Percentiles rank a stretch among this genome's conserved stretches.
Conservation (phyloP, 1,140 invertebrate genomes). For the Plutomurus gul region DNA sequence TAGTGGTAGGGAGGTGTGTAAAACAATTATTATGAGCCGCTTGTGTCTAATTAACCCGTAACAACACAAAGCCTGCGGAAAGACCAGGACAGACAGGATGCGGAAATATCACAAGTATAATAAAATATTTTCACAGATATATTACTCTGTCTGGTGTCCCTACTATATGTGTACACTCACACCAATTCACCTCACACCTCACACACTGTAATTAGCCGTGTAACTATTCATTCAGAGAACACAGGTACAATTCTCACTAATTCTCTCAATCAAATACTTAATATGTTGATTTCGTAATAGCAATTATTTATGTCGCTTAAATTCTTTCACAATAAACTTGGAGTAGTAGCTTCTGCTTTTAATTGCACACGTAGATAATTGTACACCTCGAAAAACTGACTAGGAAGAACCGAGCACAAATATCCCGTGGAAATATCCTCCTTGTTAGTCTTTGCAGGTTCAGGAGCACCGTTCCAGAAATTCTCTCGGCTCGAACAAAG, state of each 20-base stretch:
- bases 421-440: too few species aligned
- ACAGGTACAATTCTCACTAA: slow-evolving; percentile 9
- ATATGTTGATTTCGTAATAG: slow-evolving; percentile 2
- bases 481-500: too few species aligned
- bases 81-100: background rate
- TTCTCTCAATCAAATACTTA: slow-evolving; percentile 1
- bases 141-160: too few species aligned
- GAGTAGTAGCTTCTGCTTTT: background rate
- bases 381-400: background rate
- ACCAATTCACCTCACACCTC: background rate
- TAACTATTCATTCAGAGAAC: background rate
- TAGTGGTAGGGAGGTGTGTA: background rate
- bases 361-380: background rate
- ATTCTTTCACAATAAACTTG: background rate
- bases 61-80: background rate
- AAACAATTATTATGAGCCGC: background rate
- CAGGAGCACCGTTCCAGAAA: too few species aligned
- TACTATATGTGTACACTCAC: background rate
- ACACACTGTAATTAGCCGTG: background rate
- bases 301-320: background rate
- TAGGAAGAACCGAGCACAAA: too few species aligned
- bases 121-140: slow-evolving; percentile 7
- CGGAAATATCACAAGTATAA: slow-evolving; percentile 8
- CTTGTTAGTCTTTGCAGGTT: too few species aligned
- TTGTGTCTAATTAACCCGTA: background rate